Conservation (phyloP, 2,113 vertebrate species). For the Empidonax alnorum region DNA sequence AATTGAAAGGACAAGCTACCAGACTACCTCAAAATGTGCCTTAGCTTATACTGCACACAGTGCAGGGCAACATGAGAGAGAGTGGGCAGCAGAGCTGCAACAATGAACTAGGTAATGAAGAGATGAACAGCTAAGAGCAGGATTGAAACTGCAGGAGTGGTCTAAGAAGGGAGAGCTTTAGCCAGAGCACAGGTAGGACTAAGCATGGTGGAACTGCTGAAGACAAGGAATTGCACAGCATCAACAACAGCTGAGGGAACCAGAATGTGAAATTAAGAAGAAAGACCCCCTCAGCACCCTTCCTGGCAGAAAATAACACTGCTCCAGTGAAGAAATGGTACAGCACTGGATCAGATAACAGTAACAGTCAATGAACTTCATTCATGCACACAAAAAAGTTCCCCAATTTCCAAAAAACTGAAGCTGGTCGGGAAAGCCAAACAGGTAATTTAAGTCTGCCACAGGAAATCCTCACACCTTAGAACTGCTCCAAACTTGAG, state of each 20-base stretch:
- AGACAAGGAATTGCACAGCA: neutral
- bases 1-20: neutral
- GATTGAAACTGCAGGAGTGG: neutral
- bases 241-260: neutral
- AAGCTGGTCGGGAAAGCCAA: neutral
- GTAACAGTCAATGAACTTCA: neutral
- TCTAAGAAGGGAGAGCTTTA: neutral
- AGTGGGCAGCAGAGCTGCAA: neutral
- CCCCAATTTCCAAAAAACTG: neutral
- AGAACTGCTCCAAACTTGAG: neutral
- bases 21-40: neutral
- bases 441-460: neutral
- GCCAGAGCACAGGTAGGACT: neutral
- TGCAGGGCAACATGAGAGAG: accelerated
- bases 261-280: neutral
- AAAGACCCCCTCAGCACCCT: neutral
- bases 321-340: neutral
- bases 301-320: neutral
- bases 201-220: neutral
- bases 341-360: neutral
- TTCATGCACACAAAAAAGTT: accelerated
- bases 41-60: neutral
- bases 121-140: neutral
- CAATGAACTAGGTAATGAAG: neutral
- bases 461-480: neutral